A percentile compares a stretch with the other conserved stretches of the same genome.
Conservation (phyloP, 2,888 invertebrate species). For the Xylota segnis region DNA sequence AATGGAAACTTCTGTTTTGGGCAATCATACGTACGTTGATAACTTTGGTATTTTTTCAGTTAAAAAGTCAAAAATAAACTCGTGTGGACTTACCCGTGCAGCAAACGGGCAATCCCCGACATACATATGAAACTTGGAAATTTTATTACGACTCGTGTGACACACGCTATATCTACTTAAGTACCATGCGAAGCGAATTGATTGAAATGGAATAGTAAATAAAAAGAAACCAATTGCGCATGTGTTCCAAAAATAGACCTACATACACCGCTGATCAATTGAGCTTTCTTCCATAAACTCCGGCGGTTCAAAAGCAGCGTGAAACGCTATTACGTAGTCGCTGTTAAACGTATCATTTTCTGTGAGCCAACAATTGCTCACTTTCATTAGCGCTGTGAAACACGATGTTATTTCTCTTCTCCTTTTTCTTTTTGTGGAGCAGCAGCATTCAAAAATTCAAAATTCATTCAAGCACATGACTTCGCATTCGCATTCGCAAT, state of each 20-base stretch:
- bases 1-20: too few species aligned
- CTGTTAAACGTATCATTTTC: not conserved
- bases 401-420: not conserved
- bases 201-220: not conserved
- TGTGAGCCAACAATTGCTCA: not conserved
- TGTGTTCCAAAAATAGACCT: constrained; percentile 18
- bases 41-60: too few species aligned
- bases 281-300: not conserved
- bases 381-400: not conserved
- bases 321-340: not conserved
- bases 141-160: not conserved
- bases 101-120: not conserved
- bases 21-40: too few species aligned
- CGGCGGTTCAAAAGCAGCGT: not conserved
- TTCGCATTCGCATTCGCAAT: not conserved
- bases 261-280: not conserved
- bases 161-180: not conserved
- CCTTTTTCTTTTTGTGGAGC: not conserved
- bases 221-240: not conserved
- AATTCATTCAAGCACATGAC: constrained; percentile 5
- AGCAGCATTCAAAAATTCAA: too few species aligned
- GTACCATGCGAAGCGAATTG: not conserved
- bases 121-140: not conserved
- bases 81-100: too few species aligned
- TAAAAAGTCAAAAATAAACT: too few species aligned